Conservation (phyloP, 2,113 vertebrate genomes). For the Toxostoma redivivum region DNA sequence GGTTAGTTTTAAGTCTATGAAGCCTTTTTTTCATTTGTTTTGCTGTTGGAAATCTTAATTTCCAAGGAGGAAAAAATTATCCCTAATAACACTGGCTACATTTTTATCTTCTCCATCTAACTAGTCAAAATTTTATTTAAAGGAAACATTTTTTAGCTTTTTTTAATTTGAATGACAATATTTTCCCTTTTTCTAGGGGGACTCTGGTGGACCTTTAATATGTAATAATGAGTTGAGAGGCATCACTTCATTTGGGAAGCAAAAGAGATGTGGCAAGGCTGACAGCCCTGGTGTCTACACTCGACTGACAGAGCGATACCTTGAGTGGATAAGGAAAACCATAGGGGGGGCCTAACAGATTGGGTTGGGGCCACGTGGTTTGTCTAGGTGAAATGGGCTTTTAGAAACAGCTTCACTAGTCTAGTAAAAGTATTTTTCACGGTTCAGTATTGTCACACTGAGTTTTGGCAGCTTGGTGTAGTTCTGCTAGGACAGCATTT, state of each 20-base stretch:
- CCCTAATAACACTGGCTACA: background rate
- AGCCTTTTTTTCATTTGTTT: background rate
- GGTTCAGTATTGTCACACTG: background rate
- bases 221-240: slow-evolving; percentile 53
- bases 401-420: background rate
- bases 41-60: background rate
- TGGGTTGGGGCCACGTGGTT: background rate
- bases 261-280: background rate
- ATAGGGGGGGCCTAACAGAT: background rate
- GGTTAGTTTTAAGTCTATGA: background rate
- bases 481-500: background rate
- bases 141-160: background rate
- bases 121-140: background rate
- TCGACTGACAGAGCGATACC: slow-evolving; percentile 44
- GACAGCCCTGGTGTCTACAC: slow-evolving; percentile 63
- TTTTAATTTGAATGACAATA: background rate
- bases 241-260: slow-evolving; percentile 51
- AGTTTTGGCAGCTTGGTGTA: background rate
- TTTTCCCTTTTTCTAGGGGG: slow-evolving; percentile 55
- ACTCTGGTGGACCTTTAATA: slow-evolving; percentile 72
- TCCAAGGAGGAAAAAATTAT: background rate
- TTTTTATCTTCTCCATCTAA: background rate
- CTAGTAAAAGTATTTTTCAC: background rate
- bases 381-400: background rate
- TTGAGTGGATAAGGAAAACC: slow-evolving; percentile 66